A percentile compares a stretch with the other conserved stretches of the same genome.
Conservation (phyloP, 2,888 invertebrate genomes). For the Trichopoda pennipes region DNA sequence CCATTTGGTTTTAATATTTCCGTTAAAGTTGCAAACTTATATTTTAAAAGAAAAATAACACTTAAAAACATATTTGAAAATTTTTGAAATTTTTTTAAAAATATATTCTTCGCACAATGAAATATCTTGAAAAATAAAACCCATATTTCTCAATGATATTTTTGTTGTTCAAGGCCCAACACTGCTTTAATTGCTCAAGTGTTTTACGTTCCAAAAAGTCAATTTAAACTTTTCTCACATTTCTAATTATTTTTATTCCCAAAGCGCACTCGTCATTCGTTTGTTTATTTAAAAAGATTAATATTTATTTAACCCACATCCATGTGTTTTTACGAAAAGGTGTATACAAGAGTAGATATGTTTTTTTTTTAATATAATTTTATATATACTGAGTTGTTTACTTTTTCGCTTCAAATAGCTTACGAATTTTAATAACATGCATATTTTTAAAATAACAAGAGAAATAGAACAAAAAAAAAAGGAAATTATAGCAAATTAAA, state of each 20-base stretch:
- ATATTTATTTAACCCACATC: slow-evolving; percentile 31
- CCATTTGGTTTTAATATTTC: too few relatives aligned
- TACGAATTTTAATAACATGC: too few relatives aligned
- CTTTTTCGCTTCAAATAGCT: too few relatives aligned
- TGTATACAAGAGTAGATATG: too few relatives aligned
- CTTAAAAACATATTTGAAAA: too few relatives aligned
- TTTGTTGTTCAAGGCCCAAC: slow-evolving; percentile 2
- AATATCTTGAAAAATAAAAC: neutral
- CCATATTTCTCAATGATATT: neutral
- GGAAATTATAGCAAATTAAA: too few relatives aligned
- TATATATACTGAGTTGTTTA: too few relatives aligned
- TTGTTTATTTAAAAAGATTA: slow-evolving; percentile 27
- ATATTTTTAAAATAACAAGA: too few relatives aligned
- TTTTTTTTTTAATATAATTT: too few relatives aligned
- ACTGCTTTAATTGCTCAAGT: slow-evolving; percentile 17
- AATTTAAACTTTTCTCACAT: slow-evolving; percentile 53
- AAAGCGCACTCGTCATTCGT: neutral
- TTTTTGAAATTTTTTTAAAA: slow-evolving; percentile 4
- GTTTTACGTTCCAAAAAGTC: slow-evolving; percentile 31
- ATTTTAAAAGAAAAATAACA: neutral
- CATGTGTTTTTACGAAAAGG: neutral
- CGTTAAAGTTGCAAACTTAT: too few relatives aligned
- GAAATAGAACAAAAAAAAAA: too few relatives aligned
- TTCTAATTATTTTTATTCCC: slow-evolving; percentile 49
- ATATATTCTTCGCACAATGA: neutral